Conservation (phyloP, 2,888 invertebrate genomes). For the Acronicta aceris region DNA sequence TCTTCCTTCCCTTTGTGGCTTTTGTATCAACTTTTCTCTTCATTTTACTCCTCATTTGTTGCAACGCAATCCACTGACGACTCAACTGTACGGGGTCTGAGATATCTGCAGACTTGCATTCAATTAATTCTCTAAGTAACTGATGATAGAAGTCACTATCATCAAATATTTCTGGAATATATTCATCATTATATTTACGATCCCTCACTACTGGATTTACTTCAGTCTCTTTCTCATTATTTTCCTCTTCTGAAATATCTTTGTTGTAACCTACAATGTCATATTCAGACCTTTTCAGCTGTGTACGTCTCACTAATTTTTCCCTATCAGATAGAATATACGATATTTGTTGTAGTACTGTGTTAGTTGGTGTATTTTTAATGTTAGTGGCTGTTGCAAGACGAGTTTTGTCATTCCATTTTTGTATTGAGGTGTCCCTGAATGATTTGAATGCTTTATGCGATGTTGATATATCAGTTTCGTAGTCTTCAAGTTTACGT, state of each 20-base stretch:
- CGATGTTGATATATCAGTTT: conserved; percentile 86
- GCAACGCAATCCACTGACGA: conserved; percentile 97
- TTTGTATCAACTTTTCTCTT: conserved; percentile 97
- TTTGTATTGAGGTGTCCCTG: conserved; percentile 95
- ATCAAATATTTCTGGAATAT: conserved; percentile 96
- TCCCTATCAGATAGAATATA: conserved; percentile 94
- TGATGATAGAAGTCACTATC: conserved; percentile 99
- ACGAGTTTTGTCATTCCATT: conserved; percentile 98
- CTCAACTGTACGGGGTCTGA: conserved; percentile 96
- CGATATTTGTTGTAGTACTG: conserved; percentile 94
- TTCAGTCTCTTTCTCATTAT: conserved; percentile 60
- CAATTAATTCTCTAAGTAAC: conserved; percentile 96
- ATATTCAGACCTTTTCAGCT: conserved; percentile 93
- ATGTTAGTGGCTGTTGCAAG: conserved; percentile 91
- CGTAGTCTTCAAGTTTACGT: conserved; percentile 90
- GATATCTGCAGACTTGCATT: conserved; percentile 95
- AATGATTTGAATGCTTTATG: conserved; percentile 91
- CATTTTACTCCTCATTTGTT: conserved; percentile 96
- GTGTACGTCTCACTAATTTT: conserved; percentile 94
- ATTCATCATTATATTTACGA: conserved; percentile 88
- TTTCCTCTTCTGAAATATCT: conserved; percentile 54
- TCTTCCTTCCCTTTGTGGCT: conserved; percentile 97
- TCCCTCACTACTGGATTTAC: conserved; percentile 63
- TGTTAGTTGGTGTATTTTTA: conserved; percentile 90
- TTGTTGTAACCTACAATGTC: conserved; percentile 90